phyloP scores from a whole-genome alignment of 2,888 invertebrate genomes.

The Synanthedon vespiformis region DNA sequence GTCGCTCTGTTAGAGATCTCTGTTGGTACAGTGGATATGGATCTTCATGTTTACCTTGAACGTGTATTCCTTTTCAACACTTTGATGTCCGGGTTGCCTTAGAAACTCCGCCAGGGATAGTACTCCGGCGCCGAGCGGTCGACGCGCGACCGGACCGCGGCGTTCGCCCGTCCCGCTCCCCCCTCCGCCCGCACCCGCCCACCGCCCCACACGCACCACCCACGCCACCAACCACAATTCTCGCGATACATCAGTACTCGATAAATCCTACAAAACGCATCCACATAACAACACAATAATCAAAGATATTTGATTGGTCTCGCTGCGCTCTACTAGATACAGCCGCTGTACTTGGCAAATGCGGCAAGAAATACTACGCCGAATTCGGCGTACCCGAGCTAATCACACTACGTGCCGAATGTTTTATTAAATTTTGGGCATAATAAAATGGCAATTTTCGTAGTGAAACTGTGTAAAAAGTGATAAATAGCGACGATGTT shows the following conservation, averaged over 20 bases:
- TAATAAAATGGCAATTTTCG: too few species aligned
- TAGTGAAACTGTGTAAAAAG: too few species aligned
- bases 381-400: too few species aligned
- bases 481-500: too few species aligned
- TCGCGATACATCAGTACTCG: slow-evolving; percentile 84
- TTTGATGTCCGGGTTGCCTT: slow-evolving; percentile 65
- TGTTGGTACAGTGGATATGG: not conserved
- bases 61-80: slow-evolving; percentile 83
- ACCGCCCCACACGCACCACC: slow-evolving; percentile 89
- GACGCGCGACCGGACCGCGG: slow-evolving; percentile 69
- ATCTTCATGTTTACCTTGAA: slow-evolving; percentile 70
- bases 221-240: slow-evolving; percentile 92
- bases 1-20: not conserved
- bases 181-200: slow-evolving; percentile 69
- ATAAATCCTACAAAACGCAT: slow-evolving; percentile 74
- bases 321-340: too few species aligned
- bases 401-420: too few species aligned
- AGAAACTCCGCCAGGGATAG: slow-evolving; percentile 78
- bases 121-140: slow-evolving; percentile 91
- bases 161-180: slow-evolving; percentile 64
- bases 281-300: too few species aligned
- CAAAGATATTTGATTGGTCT: too few species aligned
- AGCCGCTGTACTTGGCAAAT: too few species aligned
- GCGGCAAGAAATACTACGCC: too few species aligned
- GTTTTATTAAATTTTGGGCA: too few species aligned